Percentiles rank a stretch among this genome's conserved stretches.
Evolutionary conservation across 2,113 vertebrate genomes (phyloP).

Genomic region (Brachyhypopomus occidentalis): DNA sequence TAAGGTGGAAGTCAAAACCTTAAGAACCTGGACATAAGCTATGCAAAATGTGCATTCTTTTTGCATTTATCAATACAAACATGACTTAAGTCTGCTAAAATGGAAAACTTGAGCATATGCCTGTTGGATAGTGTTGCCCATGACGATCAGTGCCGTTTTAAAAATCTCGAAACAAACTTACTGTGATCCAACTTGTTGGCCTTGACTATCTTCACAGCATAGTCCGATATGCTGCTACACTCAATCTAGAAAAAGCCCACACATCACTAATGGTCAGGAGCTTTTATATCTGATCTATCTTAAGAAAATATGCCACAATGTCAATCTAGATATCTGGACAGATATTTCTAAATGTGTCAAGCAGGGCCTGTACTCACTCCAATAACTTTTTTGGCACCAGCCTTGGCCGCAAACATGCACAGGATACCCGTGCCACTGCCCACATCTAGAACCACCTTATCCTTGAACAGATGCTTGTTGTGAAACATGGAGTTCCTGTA

Average conservation of each 20-base stretch:
- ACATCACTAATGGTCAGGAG: background rate
- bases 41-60: too few relatives aligned
- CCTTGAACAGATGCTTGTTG: slow-evolving; percentile 93
- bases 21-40: too few relatives aligned
- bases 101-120: too few relatives aligned
- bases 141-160: too few relatives aligned
- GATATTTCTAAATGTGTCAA: too few relatives aligned
- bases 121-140: too few relatives aligned
- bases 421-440: slow-evolving; percentile 91
- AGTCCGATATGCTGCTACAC: slow-evolving; percentile 94
- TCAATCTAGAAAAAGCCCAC: slow-evolving; percentile 78
- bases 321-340: too few relatives aligned
- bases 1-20: too few relatives aligned
- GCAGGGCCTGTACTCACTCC: slow-evolving; percentile 75
- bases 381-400: slow-evolving; percentile 88
- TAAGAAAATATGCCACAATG: too few relatives aligned
- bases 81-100: too few relatives aligned
- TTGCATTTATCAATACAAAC: too few relatives aligned
- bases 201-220: slow-evolving; percentile 91
- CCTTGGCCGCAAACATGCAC: slow-evolving; percentile 94
- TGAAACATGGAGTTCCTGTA: slow-evolving; percentile 96
- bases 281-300: too few relatives aligned
- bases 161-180: slow-evolving; percentile 63
- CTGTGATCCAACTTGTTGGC: slow-evolving; percentile 91
- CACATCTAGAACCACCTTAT: slow-evolving; percentile 91